phyloP scores from a whole-genome alignment of 2,797 vertebrate species.

The Danio jaintianensis region DNA sequence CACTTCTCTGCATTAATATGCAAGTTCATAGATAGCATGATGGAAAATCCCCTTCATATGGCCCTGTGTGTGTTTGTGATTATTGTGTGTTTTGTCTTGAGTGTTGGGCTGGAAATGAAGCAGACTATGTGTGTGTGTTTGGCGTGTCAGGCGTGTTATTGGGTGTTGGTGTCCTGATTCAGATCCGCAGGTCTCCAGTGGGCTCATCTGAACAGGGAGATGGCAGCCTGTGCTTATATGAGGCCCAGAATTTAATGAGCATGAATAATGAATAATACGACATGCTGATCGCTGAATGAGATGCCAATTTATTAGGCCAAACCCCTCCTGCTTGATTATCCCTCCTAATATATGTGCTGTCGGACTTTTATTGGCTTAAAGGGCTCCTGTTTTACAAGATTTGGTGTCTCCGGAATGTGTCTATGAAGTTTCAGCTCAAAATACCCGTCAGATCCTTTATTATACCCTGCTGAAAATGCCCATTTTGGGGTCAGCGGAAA shows the following conservation, averaged over 20 bases:
- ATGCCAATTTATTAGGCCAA: slow-evolving; percentile 85
- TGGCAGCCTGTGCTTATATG: slow-evolving; percentile 80
- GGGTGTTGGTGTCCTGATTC: slow-evolving; percentile 82
- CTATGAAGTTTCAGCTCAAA: no score
- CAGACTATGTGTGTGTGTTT: slow-evolving; percentile 51
- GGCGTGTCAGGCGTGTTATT: slow-evolving; percentile 43
- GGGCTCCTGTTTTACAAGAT: no score
- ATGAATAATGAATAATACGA: slow-evolving; percentile 88
- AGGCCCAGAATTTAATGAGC: slow-evolving; percentile 87
- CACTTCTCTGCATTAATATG: no score
- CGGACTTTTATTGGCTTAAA: not conserved
- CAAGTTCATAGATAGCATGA: slow-evolving; percentile 73
- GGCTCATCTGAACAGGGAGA: slow-evolving; percentile 84
- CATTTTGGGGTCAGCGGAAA: no score
- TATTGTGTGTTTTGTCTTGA: slow-evolving; percentile 80
- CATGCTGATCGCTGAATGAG: slow-evolving; percentile 80
- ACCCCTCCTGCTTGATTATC: slow-evolving; percentile 69
- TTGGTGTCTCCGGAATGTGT: no score
- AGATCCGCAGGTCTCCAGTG: slow-evolving; percentile 83
- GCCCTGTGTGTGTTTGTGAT: slow-evolving; percentile 55
- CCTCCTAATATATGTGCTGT: not conserved
- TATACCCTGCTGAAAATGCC: no score
- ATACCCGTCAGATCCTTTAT: no score
- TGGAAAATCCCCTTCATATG: slow-evolving; percentile 75
- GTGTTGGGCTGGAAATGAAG: slow-evolving; percentile 78